Conservation (phyloP, 2,113 vertebrate genomes). For the Bubo scandiacus region DNA sequence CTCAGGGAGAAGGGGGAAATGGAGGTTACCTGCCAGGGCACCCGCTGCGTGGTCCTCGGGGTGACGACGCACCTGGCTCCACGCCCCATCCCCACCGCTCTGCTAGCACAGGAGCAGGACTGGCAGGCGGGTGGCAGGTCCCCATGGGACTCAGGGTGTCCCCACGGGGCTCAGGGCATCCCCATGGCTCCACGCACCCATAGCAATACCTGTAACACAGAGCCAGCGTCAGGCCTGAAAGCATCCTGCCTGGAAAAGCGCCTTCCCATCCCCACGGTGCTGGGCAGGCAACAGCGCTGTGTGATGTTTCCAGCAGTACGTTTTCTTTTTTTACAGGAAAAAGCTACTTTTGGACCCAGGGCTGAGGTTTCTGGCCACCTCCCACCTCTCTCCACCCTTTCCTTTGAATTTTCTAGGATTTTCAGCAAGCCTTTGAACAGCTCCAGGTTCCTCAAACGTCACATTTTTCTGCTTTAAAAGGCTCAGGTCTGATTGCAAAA, state of each 20-base stretch:
- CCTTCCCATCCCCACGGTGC: not conserved
- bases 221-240: accelerated
- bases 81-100: accelerated
- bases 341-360: not conserved
- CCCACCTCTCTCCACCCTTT: not conserved
- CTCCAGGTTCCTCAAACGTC: accelerated
- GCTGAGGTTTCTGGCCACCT: not conserved
- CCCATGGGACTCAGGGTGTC: not conserved
- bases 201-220: not conserved
- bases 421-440: not conserved
- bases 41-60: not conserved
- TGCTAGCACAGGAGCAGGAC: not conserved
- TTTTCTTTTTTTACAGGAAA: not conserved
- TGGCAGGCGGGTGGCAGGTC: not conserved
- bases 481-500: not conserved
- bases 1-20: accelerated
- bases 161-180: not conserved
- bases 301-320: accelerated
- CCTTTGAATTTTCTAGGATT: not conserved
- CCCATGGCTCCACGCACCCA: accelerated
- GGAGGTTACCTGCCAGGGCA: not conserved
- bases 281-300: not conserved
- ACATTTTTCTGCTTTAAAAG: not conserved
- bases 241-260: accelerated
- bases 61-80: accelerated